A percentile compares a stretch with the other conserved stretches of the same genome.
Evolutionary conservation across 2,113 vertebrate genomes (phyloP).

Genomic region (Nibea coibor): DNA sequence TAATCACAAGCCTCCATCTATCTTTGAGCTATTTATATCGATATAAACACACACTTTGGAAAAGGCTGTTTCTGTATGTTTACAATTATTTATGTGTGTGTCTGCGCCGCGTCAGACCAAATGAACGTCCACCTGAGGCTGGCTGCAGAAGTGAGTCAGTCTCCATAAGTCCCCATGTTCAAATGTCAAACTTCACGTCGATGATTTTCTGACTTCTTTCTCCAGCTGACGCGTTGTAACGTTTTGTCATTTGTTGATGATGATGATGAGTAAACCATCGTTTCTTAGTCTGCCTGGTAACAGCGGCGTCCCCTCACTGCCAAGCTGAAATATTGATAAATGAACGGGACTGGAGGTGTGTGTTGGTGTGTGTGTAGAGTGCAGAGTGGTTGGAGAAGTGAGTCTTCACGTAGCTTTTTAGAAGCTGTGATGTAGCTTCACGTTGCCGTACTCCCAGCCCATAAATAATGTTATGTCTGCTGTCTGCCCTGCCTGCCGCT

Average conservation of each 20-base stretch:
- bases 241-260: neutral
- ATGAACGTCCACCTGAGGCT: too few species aligned
- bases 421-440: slow-evolving; percentile 63
- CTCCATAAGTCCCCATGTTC: too few species aligned
- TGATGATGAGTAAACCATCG: slow-evolving; percentile 20
- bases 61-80: too few species aligned
- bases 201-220: neutral
- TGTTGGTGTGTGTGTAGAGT: slow-evolving; percentile 26
- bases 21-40: too few species aligned
- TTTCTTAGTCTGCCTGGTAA: slow-evolving; percentile 71
- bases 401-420: slow-evolving; percentile 55
- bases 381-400: slow-evolving; percentile 41
- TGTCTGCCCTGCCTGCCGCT: too few species aligned
- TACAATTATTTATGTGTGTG: too few species aligned
- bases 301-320: slow-evolving; percentile 54
- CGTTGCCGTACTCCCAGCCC: slow-evolving; percentile 67
- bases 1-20: slow-evolving; percentile 8
- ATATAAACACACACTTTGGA: too few species aligned
- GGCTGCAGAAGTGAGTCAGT: too few species aligned
- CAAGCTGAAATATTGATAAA: slow-evolving; percentile 68
- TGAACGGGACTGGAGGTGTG: slow-evolving; percentile 44
- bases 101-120: too few species aligned
- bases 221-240: neutral
- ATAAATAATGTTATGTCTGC: slow-evolving; percentile 73
- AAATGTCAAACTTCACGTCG: too few species aligned